Base-by-base conservation (phyloP, 2,797 vertebrate genomes). In the Gephyroberyx darwinii region DNA sequence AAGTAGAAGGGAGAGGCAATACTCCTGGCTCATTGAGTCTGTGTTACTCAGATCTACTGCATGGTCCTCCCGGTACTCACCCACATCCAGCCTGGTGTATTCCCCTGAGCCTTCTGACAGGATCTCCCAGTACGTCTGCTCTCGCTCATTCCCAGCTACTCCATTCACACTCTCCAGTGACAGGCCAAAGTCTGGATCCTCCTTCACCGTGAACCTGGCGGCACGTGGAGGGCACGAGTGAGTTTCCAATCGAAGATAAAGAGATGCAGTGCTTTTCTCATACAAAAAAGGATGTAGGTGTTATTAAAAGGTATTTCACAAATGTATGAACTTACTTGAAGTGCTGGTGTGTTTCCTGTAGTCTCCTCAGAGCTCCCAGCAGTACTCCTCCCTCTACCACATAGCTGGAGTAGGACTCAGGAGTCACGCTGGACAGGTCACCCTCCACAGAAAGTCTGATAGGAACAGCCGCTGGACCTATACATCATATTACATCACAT, bases 101-200 rank as follows among this genome's bases (percentile, higher is more conserved):
- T 80, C 84, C 65, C 88, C 88, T 0, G 72, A 82, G 74, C 58
- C 55, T 33, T 90, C 86, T 4, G 90, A 86, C 63, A 92, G 77
- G 78, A 93, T 81, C 88, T 93, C 88, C 93, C 92, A 93, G 90
- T 89, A 90, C 5, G 83, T 90, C n/a, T 85, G 77, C 19, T 91
- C 61, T 0, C 3, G n/a, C 8, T 83, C 74, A 14, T 58, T 83
- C 69, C 83, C 88, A 77, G 89, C 76, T 17, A 91, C 74, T 58
- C 90, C 92, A 19, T 93, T 94, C 73, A 93, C 88, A 57, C 90
- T 92, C 80, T 90, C 80, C 60, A 92, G 80, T 26, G 79, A 83
- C 56, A 71, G 68, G 33, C 92, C 90, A 19, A 78, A 91, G 78
- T 90, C 54, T 45, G 82, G 70, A 57, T 93, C 67, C 59, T 88